Percentiles rank a stretch among this genome's conserved stretches.
These are phyloP conservation scores for Cebidichthys violaceus DNA, from an alignment of 2,113 vertebrate species.

Conservation along the genomic window DNA sequence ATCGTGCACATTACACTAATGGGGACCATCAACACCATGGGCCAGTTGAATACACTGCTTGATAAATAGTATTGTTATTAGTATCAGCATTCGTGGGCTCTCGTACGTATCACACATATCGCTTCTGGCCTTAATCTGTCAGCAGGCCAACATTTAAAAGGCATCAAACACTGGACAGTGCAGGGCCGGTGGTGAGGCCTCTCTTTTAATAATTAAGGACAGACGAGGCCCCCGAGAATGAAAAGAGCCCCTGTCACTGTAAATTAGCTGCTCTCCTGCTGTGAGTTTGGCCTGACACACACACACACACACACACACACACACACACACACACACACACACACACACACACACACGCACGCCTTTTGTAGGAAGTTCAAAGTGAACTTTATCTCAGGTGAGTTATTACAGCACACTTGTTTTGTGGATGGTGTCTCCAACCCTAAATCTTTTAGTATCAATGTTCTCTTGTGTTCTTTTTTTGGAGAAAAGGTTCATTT, in stretches of 20 bases:
- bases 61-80: slow-evolving; percentile 81
- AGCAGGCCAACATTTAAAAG: slow-evolving; percentile 89
- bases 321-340: slow-evolving; percentile 28
- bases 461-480: slow-evolving; percentile 45
- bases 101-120: slow-evolving; percentile 72
- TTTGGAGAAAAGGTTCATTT: slow-evolving; percentile 1
- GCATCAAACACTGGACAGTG: slow-evolving; percentile 86
- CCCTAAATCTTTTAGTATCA: slow-evolving; percentile 25
- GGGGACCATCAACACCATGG: slow-evolving; percentile 56
- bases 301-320: slow-evolving; percentile 21
- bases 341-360: slow-evolving; percentile 4
- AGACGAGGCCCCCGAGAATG: slow-evolving; percentile 85
- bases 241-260: slow-evolving; percentile 88
- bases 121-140: slow-evolving; percentile 87
- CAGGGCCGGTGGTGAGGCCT: slow-evolving; percentile 67
- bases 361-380: slow-evolving; percentile 49
- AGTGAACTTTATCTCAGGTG: slow-evolving; percentile 59
- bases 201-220: slow-evolving; percentile 92
- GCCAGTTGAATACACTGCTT: slow-evolving; percentile 47
- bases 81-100: slow-evolving; percentile 83
- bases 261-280: slow-evolving; percentile 84
- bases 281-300: slow-evolving; percentile 76
- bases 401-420: slow-evolving; percentile 26
- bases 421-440: background rate
- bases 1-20: slow-evolving; percentile 60